These are phyloP conservation scores for Hypselothyrea guttata DNA, from an alignment of 2,888 invertebrate species.

Conservation along the genomic window DNA sequence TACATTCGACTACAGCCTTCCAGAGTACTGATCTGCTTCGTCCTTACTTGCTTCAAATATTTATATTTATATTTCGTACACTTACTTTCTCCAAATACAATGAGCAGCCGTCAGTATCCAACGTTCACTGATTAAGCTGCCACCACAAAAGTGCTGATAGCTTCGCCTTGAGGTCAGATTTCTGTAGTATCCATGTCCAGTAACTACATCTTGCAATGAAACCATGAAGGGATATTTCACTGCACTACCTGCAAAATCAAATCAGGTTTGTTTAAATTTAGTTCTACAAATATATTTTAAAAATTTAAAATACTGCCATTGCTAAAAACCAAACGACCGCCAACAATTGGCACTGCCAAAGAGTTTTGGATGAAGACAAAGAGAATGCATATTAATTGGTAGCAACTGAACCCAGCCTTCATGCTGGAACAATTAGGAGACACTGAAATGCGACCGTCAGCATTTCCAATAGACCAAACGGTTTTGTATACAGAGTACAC, in stretches of 20 bases:
- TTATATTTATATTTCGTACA: no score
- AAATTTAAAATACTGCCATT: constrained; percentile 70
- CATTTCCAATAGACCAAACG: constrained; percentile 44
- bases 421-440: constrained; percentile 47
- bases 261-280: background rate
- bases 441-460: constrained; percentile 51
- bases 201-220: constrained; percentile 74
- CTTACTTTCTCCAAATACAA: constrained; percentile 80
- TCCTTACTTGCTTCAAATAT: no score
- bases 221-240: constrained; percentile 79
- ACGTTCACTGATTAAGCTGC: constrained; percentile 71
- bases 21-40: no score
- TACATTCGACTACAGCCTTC: no score
- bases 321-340: constrained; percentile 65
- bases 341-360: constrained; percentile 73
- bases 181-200: background rate
- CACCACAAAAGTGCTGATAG: constrained; percentile 81
- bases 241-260: constrained; percentile 38
- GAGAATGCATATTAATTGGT: constrained; percentile 13
- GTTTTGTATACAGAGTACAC: constrained; percentile 36
- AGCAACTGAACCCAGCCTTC: constrained; percentile 40
- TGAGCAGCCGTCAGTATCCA: constrained; percentile 81
- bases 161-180: constrained; percentile 14
- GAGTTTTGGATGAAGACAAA: constrained; percentile 13
- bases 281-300: no score